Base-by-base conservation (phyloP, 53 echinoderm and acorn worm genomes). In the Patiria pectinifera region DNA sequence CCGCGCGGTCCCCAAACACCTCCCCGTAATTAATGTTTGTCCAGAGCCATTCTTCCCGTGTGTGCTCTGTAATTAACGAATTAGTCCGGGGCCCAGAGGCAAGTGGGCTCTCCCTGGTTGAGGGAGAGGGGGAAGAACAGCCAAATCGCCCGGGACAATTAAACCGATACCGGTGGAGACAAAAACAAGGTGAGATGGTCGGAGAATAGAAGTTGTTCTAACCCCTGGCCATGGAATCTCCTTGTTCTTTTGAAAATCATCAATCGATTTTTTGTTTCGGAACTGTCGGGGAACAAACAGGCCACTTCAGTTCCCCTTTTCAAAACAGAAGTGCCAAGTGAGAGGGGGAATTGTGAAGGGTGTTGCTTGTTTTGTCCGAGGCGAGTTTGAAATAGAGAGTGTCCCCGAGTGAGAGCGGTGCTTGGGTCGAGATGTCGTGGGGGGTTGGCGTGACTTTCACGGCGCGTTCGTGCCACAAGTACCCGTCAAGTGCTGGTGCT, bases 41-140 rank as follows among this genome's bases (percentile, higher is more conserved):
- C 87, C 87, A 87, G 21, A 45, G 6, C 18, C 76, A 87, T 75
- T 87, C 72, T 87, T 58, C 75, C 24, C 75, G 75, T 87, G 87
- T 87, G 59, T 87, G 76, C 76, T 87, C 87, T 87, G 87, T 75
- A 87, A 87, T 87, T 87, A 87, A 87, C 87, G 76, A 76, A 87
- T 87, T 76, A 76, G 61, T 75, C 87, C 48, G 59, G 22, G 19
- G 35, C 48, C 58, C 59, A 11, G 43, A 59, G 87, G 87, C 70
- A 21, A 18, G 70, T 0, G 70, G 21, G 21, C 14, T 19, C 60
- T 60, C 12, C 12, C 70, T 18, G 16, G 14, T 4, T 5, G 4
- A 21, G 26, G 25, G 15, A 78, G 78, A 35, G 26, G 78, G 45
- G 15, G 43, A 35, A 24, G 78, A 15, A 25, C 6, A 19, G 24